phyloP scores from a whole-genome alignment of 2,888 invertebrate species.

The Ennomos erosarius region DNA sequence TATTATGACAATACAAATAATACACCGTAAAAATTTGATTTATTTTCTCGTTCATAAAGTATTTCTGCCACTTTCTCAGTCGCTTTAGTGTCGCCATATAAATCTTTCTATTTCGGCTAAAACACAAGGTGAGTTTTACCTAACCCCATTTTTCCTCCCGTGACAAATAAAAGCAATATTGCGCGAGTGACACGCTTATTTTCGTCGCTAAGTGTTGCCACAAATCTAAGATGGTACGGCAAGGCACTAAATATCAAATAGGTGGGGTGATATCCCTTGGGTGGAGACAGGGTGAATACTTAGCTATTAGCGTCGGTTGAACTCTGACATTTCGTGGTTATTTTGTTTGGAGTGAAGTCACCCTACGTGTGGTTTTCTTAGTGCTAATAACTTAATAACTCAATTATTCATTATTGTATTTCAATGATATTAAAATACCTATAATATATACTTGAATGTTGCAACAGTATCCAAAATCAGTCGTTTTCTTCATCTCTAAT shows the following conservation, averaged over 20 bases:
- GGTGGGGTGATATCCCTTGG: conserved; percentile 51
- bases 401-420: no score
- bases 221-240: conserved; percentile 82
- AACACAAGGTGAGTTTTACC: conserved; percentile 20
- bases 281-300: conserved; percentile 61
- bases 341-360: conserved; percentile 46
- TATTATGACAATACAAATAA: no score
- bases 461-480: no score
- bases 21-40: no score
- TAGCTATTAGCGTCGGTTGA: conserved; percentile 73
- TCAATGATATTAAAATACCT: no score
- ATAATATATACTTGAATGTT: no score
- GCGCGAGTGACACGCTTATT: conserved; percentile 53
- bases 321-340: conserved; percentile 71
- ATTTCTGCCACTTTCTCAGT: no score
- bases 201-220: conserved; percentile 68
- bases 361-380: conserved; percentile 25
- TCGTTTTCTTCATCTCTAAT: no score
- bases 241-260: conserved; percentile 74
- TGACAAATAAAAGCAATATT: conserved; percentile 54
- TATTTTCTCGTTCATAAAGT: no score
- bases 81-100: conserved; percentile 4
- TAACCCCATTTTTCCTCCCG: conserved; percentile 43
- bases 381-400: conserved; percentile 15
- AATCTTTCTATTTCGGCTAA: conserved; percentile 26